Evolutionary conservation across 2,113 vertebrate genomes (phyloP).

Genomic region (Gymnorhina tibicen): DNA sequence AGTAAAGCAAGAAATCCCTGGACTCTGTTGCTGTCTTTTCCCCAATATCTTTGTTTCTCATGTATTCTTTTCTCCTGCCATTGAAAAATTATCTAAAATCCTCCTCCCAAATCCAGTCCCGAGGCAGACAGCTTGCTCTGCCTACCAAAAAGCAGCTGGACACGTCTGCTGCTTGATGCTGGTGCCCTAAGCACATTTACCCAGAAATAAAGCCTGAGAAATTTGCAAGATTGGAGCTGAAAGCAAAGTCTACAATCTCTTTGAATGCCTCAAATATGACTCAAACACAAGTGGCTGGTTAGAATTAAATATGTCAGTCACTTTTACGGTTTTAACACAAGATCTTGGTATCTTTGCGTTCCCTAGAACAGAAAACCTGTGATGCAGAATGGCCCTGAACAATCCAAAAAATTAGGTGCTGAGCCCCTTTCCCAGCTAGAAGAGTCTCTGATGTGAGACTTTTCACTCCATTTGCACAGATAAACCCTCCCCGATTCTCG

Average conservation of each 20-base stretch:
- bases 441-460: neutral
- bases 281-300: neutral
- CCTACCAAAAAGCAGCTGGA: neutral
- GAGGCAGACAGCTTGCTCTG: neutral
- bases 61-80: neutral
- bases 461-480: neutral
- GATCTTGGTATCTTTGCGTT: neutral
- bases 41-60: neutral
- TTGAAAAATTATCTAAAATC: neutral
- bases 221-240: neutral
- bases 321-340: neutral
- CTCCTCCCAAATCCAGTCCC: neutral
- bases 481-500: accelerated
- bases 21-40: neutral
- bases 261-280: neutral
- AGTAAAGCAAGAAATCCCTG: neutral
- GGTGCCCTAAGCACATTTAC: too few relatives aligned
- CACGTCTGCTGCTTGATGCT: accelerated
- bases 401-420: neutral
- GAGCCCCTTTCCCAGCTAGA: neutral
- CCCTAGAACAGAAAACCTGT: neutral
- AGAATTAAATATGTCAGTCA: neutral
- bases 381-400: neutral
- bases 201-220: neutral
- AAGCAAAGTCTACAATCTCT: neutral